Evolutionary conservation across 2,797 vertebrate genomes (phyloP), one percentile per base, ranked within the genome.

Genomic region (Typhlichthys eigenmanni): DNA sequence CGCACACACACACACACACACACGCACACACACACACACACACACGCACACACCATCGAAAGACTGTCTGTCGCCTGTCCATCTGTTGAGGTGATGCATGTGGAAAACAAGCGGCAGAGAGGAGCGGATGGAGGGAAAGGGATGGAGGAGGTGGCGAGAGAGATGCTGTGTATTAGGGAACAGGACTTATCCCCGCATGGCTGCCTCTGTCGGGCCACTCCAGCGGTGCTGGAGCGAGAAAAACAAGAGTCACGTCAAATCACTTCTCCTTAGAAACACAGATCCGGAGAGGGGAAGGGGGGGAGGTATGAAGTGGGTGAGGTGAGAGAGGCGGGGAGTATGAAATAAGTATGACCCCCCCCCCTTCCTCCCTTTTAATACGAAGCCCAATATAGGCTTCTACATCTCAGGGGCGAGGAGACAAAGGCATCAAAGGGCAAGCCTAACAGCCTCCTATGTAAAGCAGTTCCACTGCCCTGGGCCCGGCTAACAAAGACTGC

Each of bases 401-500:
- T 13, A 47, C 60, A 74, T 60, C 58, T 75, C 55, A 38, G 59
- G 51, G 9, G 45, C 8, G 45, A 53, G 29, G 59, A 75, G 71
- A 88, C 80, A 82, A 66, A 58, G 69, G 74, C 54, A 78, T 78
- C 66, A 78, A 83, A 76, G 46, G 60, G 62, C 59, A 13, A 58
- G 51, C 54, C 64, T 55, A 69, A 67, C 68, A 66, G 77, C 64
- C 61, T 67, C 74, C 68, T 76, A 69, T 79, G 71, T 63, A 78
- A 71, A 76, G 68, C 62, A 75, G 72, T 45, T 56, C 10, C 38
- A 57, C 71, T 54, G 72, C 62, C 65, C 5, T 1, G 46, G 43
- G 59, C 72, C 13, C 74, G 19, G 48, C 68, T 51, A 71, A 90
- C 88, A 91, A 90, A 85, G 86, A 65, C 79, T 62, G 73, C 77